phyloP scores from a whole-genome alignment of 2,797 vertebrate species.

The Botia kubotai region DNA sequence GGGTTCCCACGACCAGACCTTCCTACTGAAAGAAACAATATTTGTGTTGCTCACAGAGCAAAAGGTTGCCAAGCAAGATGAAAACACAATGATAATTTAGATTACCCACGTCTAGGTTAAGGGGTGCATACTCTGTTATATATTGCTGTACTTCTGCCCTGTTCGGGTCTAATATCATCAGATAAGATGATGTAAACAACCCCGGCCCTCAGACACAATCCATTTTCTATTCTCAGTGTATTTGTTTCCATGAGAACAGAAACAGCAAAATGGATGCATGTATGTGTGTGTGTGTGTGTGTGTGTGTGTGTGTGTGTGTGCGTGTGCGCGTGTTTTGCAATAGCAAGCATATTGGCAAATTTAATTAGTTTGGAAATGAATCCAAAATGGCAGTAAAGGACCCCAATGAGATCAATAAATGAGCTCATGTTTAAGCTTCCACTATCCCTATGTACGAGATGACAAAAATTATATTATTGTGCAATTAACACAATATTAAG shows the following conservation, averaged over 20 bases:
- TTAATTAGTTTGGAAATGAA: constrained; percentile 43
- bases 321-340: constrained; percentile 23
- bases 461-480: constrained; percentile 35
- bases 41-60: constrained; percentile 67
- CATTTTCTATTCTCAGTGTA: constrained; percentile 17
- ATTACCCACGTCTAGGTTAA: constrained; percentile 62
- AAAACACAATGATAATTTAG: constrained; percentile 59
- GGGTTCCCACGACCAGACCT: constrained; percentile 70
- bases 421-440: constrained; percentile 42
- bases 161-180: constrained; percentile 13
- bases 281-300: neutral
- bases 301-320: constrained; percentile 10
- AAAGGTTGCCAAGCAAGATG: constrained; percentile 60
- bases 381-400: constrained; percentile 40
- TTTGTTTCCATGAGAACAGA: constrained; percentile 51
- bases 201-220: neutral
- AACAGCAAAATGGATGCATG: constrained; percentile 10
- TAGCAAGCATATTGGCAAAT: constrained; percentile 37
- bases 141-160: constrained; percentile 25
- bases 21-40: constrained; percentile 65
- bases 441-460: constrained; percentile 17
- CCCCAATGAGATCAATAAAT: constrained; percentile 43
- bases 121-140: constrained; percentile 25
- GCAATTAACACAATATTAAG: constrained; percentile 27
- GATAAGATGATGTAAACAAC: constrained; percentile 43